These are phyloP conservation scores for Eremobia ochroleuca DNA, from an alignment of 2,888 invertebrate genomes.

Conservation along the genomic window DNA sequence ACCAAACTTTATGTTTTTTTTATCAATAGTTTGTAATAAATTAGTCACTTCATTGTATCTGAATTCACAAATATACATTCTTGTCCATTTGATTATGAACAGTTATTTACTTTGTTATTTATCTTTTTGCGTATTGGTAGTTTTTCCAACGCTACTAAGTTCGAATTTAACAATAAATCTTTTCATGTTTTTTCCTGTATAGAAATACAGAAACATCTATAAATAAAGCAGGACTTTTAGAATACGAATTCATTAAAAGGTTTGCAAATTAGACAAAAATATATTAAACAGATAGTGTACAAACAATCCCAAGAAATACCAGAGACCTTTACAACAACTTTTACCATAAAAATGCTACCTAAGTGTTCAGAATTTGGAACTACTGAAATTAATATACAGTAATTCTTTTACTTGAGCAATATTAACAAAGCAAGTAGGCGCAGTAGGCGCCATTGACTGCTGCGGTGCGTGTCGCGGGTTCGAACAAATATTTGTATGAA, in stretches of 20 bases:
- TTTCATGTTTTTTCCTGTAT: not conserved
- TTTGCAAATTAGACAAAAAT: not conserved
- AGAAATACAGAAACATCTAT: not conserved
- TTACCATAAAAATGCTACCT: not conserved
- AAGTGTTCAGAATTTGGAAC: not conserved
- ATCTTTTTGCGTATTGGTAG: not conserved
- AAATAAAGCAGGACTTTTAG: not conserved
- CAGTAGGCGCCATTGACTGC: too few species aligned
- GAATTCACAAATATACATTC: not conserved
- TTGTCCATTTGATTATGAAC: not conserved
- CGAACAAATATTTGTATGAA: too few species aligned
- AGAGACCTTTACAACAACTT: not conserved
- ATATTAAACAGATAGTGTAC: not conserved
- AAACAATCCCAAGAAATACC: not conserved
- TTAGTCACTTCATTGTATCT: slow-evolving; percentile 4
- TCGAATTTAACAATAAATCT: not conserved
- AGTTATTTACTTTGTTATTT: slow-evolving; percentile 1
- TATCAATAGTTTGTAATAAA: slow-evolving; percentile 1
- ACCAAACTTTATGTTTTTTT: not conserved
- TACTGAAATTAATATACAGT: not conserved
- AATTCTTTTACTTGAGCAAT: not conserved
- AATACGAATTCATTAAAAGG: not conserved
- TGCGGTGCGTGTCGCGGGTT: too few species aligned
- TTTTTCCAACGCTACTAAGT: not conserved
- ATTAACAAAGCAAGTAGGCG: too few species aligned